Evolutionary conservation across 37 sponge, comb jelly and placozoan species (phyloP).

Genomic region (Eunapius fragilis): DNA sequence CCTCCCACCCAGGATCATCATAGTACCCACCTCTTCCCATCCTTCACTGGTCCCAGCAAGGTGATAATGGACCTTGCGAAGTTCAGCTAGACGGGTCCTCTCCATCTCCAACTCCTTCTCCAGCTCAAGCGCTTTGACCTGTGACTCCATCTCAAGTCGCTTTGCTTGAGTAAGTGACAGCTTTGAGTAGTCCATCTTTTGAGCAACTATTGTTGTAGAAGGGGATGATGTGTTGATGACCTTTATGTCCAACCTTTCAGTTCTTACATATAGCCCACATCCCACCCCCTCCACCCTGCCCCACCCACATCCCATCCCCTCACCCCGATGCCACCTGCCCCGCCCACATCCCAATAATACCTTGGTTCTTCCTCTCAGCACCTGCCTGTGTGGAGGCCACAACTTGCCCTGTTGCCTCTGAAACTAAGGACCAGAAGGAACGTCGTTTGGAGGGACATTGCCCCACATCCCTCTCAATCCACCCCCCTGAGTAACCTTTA

Average conservation of each 20-base stretch:
- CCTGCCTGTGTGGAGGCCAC: conserved; percentile 88
- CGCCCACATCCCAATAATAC: not conserved
- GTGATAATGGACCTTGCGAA: conserved; percentile 93
- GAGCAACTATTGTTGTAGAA: conserved; percentile 13
- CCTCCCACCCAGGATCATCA: conserved; percentile 97
- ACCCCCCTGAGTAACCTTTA: not conserved
- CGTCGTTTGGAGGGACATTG: too few species aligned
- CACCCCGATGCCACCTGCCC: not conserved
- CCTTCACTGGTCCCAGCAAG: conserved; percentile 89
- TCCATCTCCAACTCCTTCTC: conserved; percentile 90
- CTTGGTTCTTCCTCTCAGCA: conserved; percentile 49
- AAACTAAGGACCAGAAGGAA: conserved; percentile 45
- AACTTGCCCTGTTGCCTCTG: conserved; percentile 90
- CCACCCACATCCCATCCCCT: not conserved
- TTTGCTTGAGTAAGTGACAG: conserved; percentile 91
- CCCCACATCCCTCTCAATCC: too few species aligned
- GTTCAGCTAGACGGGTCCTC: conserved; percentile 81
- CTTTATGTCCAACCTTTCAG: too few species aligned
- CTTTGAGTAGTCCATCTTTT: conserved; percentile 68
- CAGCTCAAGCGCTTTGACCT: conserved; percentile 85
- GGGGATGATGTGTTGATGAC: not conserved
- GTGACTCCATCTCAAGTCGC: conserved; percentile 94
- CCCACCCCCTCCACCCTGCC: too few species aligned
- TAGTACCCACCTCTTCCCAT: conserved; percentile 73
- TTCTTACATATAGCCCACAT: too few species aligned